Conservation (phyloP, 2,797 vertebrate genomes). For the Myotis pilosus region DNA sequence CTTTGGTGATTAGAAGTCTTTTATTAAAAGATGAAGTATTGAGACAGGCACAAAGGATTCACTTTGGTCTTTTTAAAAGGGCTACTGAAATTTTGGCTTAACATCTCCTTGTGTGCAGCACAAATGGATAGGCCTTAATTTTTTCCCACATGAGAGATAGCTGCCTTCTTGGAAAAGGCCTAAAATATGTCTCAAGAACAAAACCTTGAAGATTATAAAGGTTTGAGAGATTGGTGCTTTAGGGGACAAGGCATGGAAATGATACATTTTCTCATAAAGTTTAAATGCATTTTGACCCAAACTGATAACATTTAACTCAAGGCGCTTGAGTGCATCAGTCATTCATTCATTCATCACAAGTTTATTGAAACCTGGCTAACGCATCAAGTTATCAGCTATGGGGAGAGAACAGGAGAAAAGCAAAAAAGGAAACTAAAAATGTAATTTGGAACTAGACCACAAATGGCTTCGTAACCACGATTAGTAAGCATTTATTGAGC, state of each 20-base stretch:
- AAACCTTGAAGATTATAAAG: not conserved
- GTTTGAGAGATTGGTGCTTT: conserved; percentile 33
- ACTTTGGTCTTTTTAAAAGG: conserved; percentile 10
- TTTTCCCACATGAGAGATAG: not conserved
- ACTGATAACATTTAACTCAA: conserved; percentile 51
- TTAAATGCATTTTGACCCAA: conserved; percentile 63
- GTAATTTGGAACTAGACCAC: not conserved
- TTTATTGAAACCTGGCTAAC: conserved; percentile 44
- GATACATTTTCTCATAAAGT: conserved; percentile 72
- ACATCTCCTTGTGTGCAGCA: not conserved
- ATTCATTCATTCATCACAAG: conserved; percentile 53
- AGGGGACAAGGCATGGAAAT: conserved; percentile 60
- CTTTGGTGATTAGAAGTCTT: conserved; percentile 60
- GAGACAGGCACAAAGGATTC: not conserved
- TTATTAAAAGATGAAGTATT: conserved; percentile 48
- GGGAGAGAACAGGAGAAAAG: not conserved
- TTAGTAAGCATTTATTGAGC: not conserved
- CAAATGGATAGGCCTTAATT: not conserved
- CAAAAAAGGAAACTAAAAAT: not conserved
- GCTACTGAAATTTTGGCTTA: not conserved
- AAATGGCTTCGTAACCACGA: not conserved
- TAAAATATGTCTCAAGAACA: conserved; percentile 12
- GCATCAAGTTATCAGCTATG: not conserved
- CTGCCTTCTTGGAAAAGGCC: not conserved
- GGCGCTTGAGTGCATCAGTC: not conserved